Evolutionary conservation across 2,888 invertebrate species (phyloP).

Genomic region (Panorpa germanica): DNA sequence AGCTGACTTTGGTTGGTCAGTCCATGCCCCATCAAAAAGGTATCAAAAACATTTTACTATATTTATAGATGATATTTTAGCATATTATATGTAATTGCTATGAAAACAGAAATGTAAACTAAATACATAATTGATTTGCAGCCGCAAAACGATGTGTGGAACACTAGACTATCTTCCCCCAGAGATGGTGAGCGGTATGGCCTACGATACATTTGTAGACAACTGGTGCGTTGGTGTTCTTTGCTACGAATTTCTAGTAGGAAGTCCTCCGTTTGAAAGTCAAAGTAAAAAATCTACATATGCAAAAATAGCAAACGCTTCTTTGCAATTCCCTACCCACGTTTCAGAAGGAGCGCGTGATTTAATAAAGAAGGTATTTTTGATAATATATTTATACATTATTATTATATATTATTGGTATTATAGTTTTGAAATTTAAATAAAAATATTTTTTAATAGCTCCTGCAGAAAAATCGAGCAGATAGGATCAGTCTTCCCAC

Average conservation of each 20-base stretch:
- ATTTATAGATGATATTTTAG: no score
- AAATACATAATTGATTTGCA: no score
- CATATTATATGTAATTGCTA: no score
- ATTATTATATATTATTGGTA: no score
- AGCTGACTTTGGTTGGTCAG: conserved; percentile 92
- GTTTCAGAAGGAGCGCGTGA: conserved; percentile 52
- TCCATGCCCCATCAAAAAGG: conserved; percentile 70
- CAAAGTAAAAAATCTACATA: conserved; percentile 50
- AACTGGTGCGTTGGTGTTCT: conserved; percentile 88
- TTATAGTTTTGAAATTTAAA: no score
- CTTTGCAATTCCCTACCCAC: conserved; percentile 43
- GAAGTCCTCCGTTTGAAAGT: conserved; percentile 85
- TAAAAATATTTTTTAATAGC: no score
- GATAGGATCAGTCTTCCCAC: no score
- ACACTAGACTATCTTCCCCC: conserved; percentile 91
- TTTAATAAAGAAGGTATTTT: conserved; percentile 59
- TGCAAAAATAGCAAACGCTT: conserved; percentile 41
- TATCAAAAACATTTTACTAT: conserved; percentile 16
- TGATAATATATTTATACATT: no score
- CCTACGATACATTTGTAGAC: conserved; percentile 73
- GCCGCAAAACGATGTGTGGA: conserved; percentile 82
- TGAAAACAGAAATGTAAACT: no score
- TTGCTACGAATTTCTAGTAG: conserved; percentile 86
- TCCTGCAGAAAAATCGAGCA: no score
- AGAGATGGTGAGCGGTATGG: conserved; percentile 78